Base-by-base conservation (phyloP, 2,797 vertebrate species). In the Platalea minor region DNA sequence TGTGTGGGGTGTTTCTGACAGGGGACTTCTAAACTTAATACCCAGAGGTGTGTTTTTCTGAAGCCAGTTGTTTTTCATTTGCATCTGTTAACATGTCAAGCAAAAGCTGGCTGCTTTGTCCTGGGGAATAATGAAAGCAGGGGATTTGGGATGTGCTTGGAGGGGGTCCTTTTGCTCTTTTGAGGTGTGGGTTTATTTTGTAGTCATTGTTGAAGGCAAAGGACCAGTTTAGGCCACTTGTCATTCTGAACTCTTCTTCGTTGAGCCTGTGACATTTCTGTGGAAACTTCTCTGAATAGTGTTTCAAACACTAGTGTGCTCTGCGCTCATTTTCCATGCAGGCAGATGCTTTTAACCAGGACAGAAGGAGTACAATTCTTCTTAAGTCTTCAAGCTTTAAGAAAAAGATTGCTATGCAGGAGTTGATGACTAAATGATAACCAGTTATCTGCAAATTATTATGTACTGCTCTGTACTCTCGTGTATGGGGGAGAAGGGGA, bases 361-460 rank as follows among this genome's bases (percentile, higher is more conserved):
- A 33, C 7, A 41, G 37, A 86, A 69, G 7, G 13, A 61, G 11
- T 53, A 46, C 3, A n/a, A 1, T 33, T 74, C 31, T n/a, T 77
- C 35, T 37, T 6, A 65, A 33, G 28, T 43, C 28, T 50, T 67
- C 35, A 60, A 35, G 31, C 59, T 70, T 17, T 68, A 35, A 67
- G 31, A 41, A 50, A 23, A 59, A 43, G 31, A 29, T 25, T 31
- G 11, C 21, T 0, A 0, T 45, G 15, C 23, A 65, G n/a, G 14
- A 69, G 7, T 50, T 73, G 31, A 21, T 88, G 19, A 57, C 5
- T 29, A 53, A 59, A 37, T 17, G n/a, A 51, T 59, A 81, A 45
- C 9, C 6, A 50, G 9, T 73, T 83, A 28, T 7, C 17, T 85
- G 13, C 11, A 60, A 19, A 9, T 53, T 54, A 28, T 15, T 37